Evolutionary conservation across 1,140 invertebrate genomes (phyloP).

Genomic region (Drosophila chauvacae): DNA sequence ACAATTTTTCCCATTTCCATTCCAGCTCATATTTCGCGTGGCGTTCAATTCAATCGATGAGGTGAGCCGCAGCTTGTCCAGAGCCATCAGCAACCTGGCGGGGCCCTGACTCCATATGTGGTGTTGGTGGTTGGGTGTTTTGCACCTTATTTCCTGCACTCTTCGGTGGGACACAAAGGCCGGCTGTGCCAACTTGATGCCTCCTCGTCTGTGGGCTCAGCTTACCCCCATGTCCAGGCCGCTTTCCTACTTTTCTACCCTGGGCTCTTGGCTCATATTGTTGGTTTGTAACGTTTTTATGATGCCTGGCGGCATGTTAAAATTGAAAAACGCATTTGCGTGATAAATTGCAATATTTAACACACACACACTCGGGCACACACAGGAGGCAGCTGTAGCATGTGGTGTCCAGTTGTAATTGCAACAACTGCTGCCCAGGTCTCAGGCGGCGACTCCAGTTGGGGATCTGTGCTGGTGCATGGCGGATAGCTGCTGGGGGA

Average conservation of each 20-base stretch:
- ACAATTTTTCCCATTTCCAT: constrained; percentile 13
- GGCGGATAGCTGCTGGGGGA: constrained; percentile 12
- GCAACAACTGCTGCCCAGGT: constrained; percentile 71
- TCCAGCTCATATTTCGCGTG: constrained; percentile 37
- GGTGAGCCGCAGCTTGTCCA: constrained; percentile 24
- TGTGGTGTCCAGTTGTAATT: constrained; percentile 83
- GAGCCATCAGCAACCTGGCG: constrained; percentile 32
- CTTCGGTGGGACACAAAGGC: constrained; percentile 7
- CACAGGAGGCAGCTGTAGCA: constrained; percentile 76
- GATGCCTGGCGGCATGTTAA: constrained; percentile 84
- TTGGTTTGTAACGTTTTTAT: constrained; percentile 84
- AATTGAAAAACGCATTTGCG: constrained; percentile 85
- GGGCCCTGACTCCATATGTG: constrained; percentile 23
- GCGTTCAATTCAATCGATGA: constrained; percentile 29
- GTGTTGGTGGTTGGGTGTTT: constrained; percentile 40
- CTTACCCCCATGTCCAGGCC: constrained; percentile 39
- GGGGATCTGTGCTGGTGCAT: constrained; percentile 19
- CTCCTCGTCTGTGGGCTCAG: constrained; percentile 37
- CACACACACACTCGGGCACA: constrained; percentile 50
- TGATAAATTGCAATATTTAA: constrained; percentile 85
- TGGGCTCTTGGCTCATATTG: constrained; percentile 73
- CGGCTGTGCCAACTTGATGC: constrained; percentile 19
- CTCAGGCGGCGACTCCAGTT: constrained; percentile 45
- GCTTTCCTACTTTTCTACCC: constrained; percentile 37
- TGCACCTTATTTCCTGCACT: constrained; percentile 45